A percentile compares a stretch with the other conserved stretches of the same genome.
Conservation (phyloP, 2,797 vertebrate genomes). For the Smutsia gigantea region DNA sequence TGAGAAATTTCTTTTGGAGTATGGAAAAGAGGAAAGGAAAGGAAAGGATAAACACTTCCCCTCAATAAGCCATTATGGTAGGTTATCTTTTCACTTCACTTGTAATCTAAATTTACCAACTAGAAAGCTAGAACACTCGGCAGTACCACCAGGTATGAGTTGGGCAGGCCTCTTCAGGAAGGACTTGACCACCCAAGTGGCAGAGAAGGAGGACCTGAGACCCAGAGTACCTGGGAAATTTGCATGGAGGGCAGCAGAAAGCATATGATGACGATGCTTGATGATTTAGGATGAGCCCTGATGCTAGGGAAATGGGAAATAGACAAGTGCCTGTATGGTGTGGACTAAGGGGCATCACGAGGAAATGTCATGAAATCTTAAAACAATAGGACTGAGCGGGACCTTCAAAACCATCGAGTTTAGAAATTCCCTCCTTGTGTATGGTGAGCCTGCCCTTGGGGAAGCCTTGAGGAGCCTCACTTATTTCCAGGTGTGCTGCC, state of each 20-base stretch:
- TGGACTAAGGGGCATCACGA: neutral
- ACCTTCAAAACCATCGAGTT: neutral
- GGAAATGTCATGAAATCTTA: neutral
- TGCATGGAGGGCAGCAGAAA: neutral
- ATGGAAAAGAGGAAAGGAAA: neutral
- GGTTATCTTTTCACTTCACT: neutral
- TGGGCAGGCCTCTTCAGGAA: neutral
- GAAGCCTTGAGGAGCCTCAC: neutral
- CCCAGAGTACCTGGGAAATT: neutral
- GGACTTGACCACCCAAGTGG: neutral
- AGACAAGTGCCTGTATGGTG: neutral
- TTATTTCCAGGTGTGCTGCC: neutral
- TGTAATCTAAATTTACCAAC: neutral
- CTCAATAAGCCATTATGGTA: neutral
- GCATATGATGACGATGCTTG: neutral
- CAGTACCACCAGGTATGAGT: neutral
- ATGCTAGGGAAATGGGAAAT: neutral
- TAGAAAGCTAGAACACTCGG: neutral
- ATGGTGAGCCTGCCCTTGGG: neutral
- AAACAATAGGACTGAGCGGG: neutral
- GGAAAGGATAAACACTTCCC: neutral
- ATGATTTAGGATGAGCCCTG: neutral
- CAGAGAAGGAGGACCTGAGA: neutral
- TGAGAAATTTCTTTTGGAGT: neutral
- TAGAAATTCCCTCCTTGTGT: neutral